Base-by-base conservation (phyloP, 1,140 invertebrate species). In the Macrobrachium nipponense region DNA sequence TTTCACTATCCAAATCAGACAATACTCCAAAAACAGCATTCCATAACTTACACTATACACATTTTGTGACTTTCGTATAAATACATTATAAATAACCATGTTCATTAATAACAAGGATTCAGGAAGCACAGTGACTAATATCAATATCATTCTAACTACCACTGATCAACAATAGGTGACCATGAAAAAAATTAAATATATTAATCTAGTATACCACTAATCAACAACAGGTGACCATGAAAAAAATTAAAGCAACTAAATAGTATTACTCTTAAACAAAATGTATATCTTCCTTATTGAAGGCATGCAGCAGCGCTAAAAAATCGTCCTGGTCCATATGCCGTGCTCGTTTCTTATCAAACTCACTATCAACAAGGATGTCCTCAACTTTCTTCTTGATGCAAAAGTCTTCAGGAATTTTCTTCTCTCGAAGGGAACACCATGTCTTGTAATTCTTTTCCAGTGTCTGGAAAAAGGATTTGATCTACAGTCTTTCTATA, bases 281-380 rank as follows among this genome's bases (percentile, higher is more conserved):
- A 93, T 98, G 97, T 91, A 99, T 95, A 89, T 96, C 97, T 91
- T 95, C 94, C 80, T 93, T 93, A 91, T 98, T 98, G 90, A 98
- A 98, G 73, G 94, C 94, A 91, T 96, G 94, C 89, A 98, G 92
- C 78, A 98, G 92, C 80, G 94, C 93, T 90, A 99, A 95, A 92
- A 99, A 99, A 90, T 99, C 98, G 92, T 99, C 98, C 88, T 97
- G 95, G 90, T 98, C 97, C 97, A 99, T 97, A 5, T 94, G 95
- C 90, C 98, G 93, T 2, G 98, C 96, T 90, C 98, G 93, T 91
- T 95, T 96, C 79, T 96, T 93, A 88, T 94, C 94, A 90, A 95
- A 95, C 84, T 94, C 90, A 70, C 92, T 91, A 70, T 92, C 92
- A 87, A 91, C 91, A 62, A 99, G 92, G 86, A 98, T 94, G 20